Evolutionary conservation across 1,140 invertebrate genomes (phyloP), one percentile per base, ranked within the genome.

Genomic region (Holotrichia oblita): DNA sequence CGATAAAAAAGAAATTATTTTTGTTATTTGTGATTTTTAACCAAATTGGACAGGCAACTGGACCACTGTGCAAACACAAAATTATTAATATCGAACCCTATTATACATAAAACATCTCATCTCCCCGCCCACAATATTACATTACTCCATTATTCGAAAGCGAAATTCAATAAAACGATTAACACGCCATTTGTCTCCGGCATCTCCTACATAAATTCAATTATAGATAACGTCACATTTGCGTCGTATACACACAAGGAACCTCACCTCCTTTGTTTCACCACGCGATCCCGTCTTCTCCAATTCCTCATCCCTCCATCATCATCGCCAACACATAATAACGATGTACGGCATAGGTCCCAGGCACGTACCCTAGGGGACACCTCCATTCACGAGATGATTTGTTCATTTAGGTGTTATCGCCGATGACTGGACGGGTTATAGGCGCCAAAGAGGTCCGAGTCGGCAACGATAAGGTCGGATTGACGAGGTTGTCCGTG

Each of bases 391-490:
- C 27, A 34, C n/a, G n/a, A n/a, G 8, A 8, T 69, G 73, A 41
- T 74, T 41, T 17, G 73, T 74, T 74, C 73, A 34, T 74, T 20
- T 83, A 93, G 92, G 94, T 97, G 9, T 85, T 98, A 14, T 98
- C 97, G 0, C 96, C 97, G 0, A 96, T 98, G 40, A 96, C 95
- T 3, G 96, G 97, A 0, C 90, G 95, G 20, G 95, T 98, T 0
- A 94, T 98, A 82, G 97, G 96, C 22, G 93, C 95, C 0, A 94
- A 94, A 78, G 97, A 99, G 89, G 92, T 99, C 8, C 90, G 95
- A 0, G 96, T 99, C 14, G 94, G 93, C 10, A 96, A 94, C 84
- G 97, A 98, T 85, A 96, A 97, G 85, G 96, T 98, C 0, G 93
- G 92, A 10, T 91, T 99, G 9, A 92, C 93, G 3, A 90, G 92